Base-by-base conservation (phyloP, 2,797 vertebrate species). In the Poecilia wingei region DNA sequence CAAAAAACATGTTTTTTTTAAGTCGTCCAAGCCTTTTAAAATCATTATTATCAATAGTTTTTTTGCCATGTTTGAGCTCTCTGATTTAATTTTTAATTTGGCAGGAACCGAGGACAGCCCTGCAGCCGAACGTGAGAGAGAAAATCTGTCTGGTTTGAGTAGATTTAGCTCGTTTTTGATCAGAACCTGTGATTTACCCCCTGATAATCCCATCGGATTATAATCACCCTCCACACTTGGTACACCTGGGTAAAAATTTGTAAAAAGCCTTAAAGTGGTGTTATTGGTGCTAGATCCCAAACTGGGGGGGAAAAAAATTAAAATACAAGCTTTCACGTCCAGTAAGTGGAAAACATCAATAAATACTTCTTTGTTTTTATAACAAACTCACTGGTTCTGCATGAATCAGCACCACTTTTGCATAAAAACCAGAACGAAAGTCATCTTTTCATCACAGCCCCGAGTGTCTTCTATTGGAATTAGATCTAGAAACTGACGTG, bases 91-190 rank as follows among this genome's bases (percentile, higher is more conserved):
- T 87, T 76, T 90, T 87, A 85, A 81, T 84, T 89, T 55, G 78
- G 79, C 95, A 96, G 95, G 91, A 89, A 79, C 66, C 20, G 81
- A 87, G 87, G 78, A 74, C 89, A 33, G 83, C 66, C 84, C 92
- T 31, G 84, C 80, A 75, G 88, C 79, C 86, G 41, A 90, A 94
- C 53, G 95, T 96, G 95, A 96, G 95, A 84, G 66, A 74, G 71
- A 84, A 70, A 77, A 76, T 77, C 39, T 71, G 46, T 86, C 79
- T 41, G 91, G 74, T 91, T 91, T 78, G 79, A 87, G 80, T 87
- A 89, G 86, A 55, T 84, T 84, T 90, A 84, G 88, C 13, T 61
- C 73, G 36, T 78, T 74, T 85, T 87, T 55, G 59, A 79, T 85
- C 64, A 82, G 49, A 84, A 49, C 3, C 61, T 43, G 47, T 81